phyloP scores from a whole-genome alignment of 1,140 invertebrate genomes.

The Brevipalpus yothersi region DNA sequence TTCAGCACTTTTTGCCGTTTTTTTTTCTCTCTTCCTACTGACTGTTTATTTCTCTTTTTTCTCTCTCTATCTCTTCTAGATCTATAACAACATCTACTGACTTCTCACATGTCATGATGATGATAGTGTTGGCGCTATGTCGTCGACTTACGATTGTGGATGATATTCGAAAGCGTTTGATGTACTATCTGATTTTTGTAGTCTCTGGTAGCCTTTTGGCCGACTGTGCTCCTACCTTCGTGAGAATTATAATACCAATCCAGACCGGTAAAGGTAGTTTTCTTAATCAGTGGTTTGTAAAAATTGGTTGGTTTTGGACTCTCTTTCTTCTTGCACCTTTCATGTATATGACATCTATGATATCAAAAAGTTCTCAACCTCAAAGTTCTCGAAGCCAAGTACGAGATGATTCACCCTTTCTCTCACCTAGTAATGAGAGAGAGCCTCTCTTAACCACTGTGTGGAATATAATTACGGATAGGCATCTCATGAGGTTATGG shows the following conservation, averaged over 20 bases:
- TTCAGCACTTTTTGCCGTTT: too few species aligned
- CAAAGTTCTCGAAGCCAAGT: background rate
- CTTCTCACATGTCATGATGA: background rate
- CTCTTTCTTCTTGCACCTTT: conserved; percentile 45
- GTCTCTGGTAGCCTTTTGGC: conserved; percentile 58
- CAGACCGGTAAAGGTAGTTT: conserved; percentile 56
- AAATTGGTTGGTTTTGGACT: conserved; percentile 85
- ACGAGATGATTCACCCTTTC: conserved; percentile 31
- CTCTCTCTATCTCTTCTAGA: background rate
- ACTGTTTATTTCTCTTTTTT: background rate
- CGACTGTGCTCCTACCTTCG: conserved; percentile 35
- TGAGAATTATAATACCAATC: conserved; percentile 23
- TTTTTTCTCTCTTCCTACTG: too few species aligned
- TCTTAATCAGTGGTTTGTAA: conserved; percentile 76
- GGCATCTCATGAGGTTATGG: conserved; percentile 41
- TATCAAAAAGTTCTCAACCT: background rate
- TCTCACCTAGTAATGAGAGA: background rate
- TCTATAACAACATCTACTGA: background rate
- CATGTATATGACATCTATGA: conserved; percentile 11
- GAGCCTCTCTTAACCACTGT: conserved; percentile 5
- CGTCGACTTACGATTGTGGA: conserved; percentile 2
- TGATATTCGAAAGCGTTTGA: background rate
- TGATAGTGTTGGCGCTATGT: conserved; percentile 3
- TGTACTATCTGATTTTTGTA: conserved; percentile 18
- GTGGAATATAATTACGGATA: conserved; percentile 16